Conservation (phyloP, 2,113 vertebrate genomes). For the Copsychus sechellarum region DNA sequence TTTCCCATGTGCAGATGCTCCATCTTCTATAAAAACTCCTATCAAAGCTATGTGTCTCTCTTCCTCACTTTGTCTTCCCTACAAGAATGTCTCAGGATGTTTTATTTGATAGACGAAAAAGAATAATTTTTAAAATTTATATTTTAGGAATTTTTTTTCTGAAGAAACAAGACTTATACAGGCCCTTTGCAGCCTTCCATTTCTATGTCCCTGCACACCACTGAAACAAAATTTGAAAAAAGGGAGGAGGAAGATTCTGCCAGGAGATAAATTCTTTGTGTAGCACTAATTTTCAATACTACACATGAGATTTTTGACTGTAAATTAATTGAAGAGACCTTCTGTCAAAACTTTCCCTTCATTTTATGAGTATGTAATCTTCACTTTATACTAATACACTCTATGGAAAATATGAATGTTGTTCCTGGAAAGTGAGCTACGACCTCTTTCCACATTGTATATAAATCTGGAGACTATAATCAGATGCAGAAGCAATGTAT, state of each 20-base stretch:
- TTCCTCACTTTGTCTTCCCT: background rate
- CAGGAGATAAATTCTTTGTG: background rate
- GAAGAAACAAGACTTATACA: background rate
- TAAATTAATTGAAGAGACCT: slow-evolving; percentile 22
- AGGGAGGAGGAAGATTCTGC: background rate
- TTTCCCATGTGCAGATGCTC: background rate
- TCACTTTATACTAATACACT: background rate
- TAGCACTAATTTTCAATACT: slow-evolving; percentile 2
- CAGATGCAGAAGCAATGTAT: slow-evolving; percentile 62
- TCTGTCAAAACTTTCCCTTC: slow-evolving; percentile 28
- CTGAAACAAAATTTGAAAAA: background rate
- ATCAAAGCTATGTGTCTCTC: background rate
- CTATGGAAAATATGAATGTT: slow-evolving; percentile 62
- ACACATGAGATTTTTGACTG: slow-evolving; percentile 6
- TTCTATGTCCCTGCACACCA: background rate
- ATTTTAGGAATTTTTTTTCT: background rate
- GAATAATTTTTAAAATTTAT: background rate
- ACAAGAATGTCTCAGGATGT: background rate
- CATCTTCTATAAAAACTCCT: background rate
- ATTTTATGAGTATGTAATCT: slow-evolving; percentile 1
- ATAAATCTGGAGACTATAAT: slow-evolving; percentile 69
- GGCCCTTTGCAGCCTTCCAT: background rate
- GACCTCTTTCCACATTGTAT: slow-evolving; percentile 45
- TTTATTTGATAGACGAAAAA: background rate
- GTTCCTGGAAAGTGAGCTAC: slow-evolving; percentile 58